Conservation (phyloP, 2,113 vertebrate species). For the Osmerus eperlanus region DNA sequence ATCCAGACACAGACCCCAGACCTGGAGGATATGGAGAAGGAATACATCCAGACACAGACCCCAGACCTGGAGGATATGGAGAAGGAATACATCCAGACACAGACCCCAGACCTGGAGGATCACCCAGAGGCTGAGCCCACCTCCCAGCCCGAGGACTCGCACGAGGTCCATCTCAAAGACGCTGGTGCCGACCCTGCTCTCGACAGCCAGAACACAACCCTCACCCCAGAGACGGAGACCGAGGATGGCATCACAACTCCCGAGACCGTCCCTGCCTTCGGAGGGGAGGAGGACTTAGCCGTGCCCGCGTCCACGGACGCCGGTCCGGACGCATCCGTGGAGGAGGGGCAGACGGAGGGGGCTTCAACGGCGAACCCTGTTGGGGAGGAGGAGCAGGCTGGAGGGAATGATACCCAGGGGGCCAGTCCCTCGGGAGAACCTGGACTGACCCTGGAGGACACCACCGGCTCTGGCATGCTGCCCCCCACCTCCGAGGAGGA, state of each 20-base stretch:
- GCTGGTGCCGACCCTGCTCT: neutral
- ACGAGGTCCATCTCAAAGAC: neutral
- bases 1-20: neutral
- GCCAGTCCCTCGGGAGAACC: neutral
- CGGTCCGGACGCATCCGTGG: neutral
- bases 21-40: too few relatives aligned
- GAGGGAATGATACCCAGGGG: neutral
- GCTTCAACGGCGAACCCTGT: neutral
- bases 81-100: too few relatives aligned
- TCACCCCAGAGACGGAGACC: neutral
- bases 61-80: too few relatives aligned
- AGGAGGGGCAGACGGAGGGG: neutral
- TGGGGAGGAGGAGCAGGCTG: neutral
- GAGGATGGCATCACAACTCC: neutral
- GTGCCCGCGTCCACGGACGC: neutral
- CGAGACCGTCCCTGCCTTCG: neutral
- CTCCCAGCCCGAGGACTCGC: neutral
- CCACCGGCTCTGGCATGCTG: constrained; percentile 13
- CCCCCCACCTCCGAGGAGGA: neutral
- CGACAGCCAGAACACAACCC: neutral
- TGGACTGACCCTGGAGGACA: neutral
- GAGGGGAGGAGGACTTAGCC: neutral
- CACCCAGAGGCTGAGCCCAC: neutral
- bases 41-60: neutral
- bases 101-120: neutral